A percentile compares a stretch with the other conserved stretches of the same genome.
phyloP scores from a whole-genome alignment of 64 coral and sea anemone genomes.

The Stylophora pistillata region DNA sequence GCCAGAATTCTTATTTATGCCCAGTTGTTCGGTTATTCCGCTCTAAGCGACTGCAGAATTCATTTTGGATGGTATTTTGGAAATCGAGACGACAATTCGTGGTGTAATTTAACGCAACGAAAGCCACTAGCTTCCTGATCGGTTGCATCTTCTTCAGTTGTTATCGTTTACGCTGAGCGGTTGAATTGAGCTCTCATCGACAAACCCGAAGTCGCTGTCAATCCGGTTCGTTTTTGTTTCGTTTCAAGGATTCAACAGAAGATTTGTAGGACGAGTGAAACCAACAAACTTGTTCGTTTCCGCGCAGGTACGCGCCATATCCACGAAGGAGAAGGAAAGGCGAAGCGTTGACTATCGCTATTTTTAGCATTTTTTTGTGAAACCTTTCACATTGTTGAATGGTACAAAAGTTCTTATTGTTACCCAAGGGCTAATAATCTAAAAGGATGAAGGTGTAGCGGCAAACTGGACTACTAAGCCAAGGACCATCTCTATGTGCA shows the following conservation, averaged over 20 bases:
- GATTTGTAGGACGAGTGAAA: not conserved
- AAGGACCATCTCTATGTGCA: not conserved
- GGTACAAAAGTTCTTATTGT: constrained; percentile 14
- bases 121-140: constrained; percentile 24
- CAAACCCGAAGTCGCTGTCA: not conserved
- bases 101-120: constrained; percentile 1
- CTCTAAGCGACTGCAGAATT: not conserved
- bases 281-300: constrained; percentile 31
- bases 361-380: not conserved
- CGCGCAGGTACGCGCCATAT: constrained; percentile 15
- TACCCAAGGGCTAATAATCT: constrained; percentile 13
- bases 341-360: constrained; percentile 40
- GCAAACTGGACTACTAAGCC: not conserved
- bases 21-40: not conserved
- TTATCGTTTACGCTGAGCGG: not conserved
- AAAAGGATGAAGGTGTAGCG: not conserved
- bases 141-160: constrained; percentile 10
- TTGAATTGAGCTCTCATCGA: not conserved
- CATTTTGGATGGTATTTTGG: constrained; percentile 9
- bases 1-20: not conserved
- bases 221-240: not conserved
- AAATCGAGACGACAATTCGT: not conserved
- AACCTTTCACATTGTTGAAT: constrained; percentile 18
- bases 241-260: not conserved
- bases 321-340: not conserved